Percentiles rank a stretch among this genome's conserved stretches.
These are phyloP conservation scores for Melanaphis sacchari DNA, from an alignment of 1,140 invertebrate genomes.

Conservation along the genomic window DNA sequence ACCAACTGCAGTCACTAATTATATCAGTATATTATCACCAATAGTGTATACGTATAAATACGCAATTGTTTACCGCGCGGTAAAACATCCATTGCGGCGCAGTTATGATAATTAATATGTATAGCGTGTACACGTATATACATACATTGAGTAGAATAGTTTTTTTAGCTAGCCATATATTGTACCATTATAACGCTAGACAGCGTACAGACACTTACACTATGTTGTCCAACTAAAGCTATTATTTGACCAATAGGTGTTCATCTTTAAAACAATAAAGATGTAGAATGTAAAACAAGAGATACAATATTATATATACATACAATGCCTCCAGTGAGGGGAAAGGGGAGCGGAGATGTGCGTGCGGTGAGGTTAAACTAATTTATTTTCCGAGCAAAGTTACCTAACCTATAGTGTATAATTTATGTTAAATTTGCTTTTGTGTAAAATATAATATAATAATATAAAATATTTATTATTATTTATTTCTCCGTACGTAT, in stretches of 20 bases:
- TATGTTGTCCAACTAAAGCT: neutral
- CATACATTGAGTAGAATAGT: neutral
- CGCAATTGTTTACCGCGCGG: neutral
- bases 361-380: neutral
- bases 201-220: neutral
- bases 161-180: neutral
- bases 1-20: neutral
- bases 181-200: neutral
- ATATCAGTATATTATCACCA: neutral
- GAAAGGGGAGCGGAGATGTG: too few species aligned
- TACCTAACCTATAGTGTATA: neutral
- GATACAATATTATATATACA: neutral
- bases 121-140: neutral
- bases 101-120: neutral
- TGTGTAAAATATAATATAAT: neutral
- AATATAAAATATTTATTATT: neutral
- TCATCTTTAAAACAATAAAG: neutral
- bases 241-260: neutral
- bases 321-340: neutral
- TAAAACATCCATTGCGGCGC: neutral
- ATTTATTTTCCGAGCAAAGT: neutral
- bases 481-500: neutral
- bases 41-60: neutral
- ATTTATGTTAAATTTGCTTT: neutral
- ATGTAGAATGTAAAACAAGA: neutral